Percentiles rank a stretch among this genome's conserved stretches.
Conservation (phyloP, 2,113 vertebrate genomes). For the Phrynosoma blainvillii region DNA sequence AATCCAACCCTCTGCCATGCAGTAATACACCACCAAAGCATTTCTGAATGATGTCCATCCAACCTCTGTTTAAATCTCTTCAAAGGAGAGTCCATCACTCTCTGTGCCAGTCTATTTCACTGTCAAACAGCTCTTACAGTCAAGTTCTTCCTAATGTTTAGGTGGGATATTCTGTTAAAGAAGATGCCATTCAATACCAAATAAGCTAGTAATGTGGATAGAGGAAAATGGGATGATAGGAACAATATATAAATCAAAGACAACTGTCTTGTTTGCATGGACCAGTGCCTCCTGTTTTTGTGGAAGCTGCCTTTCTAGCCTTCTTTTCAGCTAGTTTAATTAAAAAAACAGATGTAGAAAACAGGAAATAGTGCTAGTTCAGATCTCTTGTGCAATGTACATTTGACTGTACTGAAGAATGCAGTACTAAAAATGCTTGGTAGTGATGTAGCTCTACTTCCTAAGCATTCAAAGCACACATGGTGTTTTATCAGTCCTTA, state of each 20-base stretch:
- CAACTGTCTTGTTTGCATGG: background rate
- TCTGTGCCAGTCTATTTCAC: too few species aligned
- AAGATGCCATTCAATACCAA: background rate
- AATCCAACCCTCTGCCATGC: too few species aligned
- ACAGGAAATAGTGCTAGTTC: background rate
- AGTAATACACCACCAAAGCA: too few species aligned
- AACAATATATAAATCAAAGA: background rate
- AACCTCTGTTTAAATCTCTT: too few species aligned
- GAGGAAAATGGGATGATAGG: background rate
- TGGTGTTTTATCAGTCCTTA: background rate
- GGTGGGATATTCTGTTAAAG: background rate
- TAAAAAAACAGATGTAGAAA: background rate
- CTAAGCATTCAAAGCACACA: background rate
- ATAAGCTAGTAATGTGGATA: background rate
- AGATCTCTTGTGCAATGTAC: background rate
- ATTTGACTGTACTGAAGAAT: background rate
- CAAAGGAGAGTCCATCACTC: too few species aligned
- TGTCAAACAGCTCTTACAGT: too few species aligned
- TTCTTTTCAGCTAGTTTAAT: background rate
- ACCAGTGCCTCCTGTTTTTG: background rate
- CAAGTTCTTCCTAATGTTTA: too few species aligned
- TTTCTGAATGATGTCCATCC: too few species aligned
- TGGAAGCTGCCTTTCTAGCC: background rate
- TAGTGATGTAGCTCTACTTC: background rate
- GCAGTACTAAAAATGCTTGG: background rate